Base-by-base conservation (phyloP, 2,888 invertebrate genomes). In the Mesorhabditis spiculigera region DNA sequence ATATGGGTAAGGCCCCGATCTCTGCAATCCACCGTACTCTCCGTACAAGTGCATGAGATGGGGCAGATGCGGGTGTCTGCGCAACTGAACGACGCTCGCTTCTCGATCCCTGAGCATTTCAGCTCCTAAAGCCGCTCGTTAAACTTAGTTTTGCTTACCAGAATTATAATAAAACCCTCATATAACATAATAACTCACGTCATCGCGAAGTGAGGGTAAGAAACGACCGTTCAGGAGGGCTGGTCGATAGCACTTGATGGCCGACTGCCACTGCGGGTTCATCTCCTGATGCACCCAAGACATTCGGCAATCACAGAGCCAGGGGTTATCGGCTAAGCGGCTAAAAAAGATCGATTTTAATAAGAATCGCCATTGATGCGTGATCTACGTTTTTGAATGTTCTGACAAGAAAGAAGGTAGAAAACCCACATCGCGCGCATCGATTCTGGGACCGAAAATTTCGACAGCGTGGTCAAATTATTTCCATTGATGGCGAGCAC, bases 271-370 rank as follows among this genome's bases (percentile, higher is more conserved):
- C 6, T 68, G 94, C 73, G 89, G 88, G 88, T 94, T 93, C 77
- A 96, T 93, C 94, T 95, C 95, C 86, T 94, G 94, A 0, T 95
- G 93, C 73, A 99, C 89, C 98, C 98, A 98, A 86, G 92, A 92
- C 79, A 95, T 88, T 68, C 91, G 91, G 88, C 98, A 98, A 89
- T 98, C 97, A 87, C 98, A 98, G 89, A 94, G 95, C 69, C 98
- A 89, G 0, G 97, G 97, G 89, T 98, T 99, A 28, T 94, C 92
- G 68, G 96, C 96, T 41, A 98, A 89, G 2, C 96, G 96, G 70
- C 97, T 97, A 85, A 68, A 81, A n/a, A 45, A 62, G 10, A 50
- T 28, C 28, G 1, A 3, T 28, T 28, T 28, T 28, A 28, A 28
- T 13, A 65, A 63, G 64, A 64, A 10, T 64, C 63, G 42, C 69